Evolutionary conservation across 92 coral and sea anemone species (phyloP).

Genomic region (Umimayanthus kanabou): DNA sequence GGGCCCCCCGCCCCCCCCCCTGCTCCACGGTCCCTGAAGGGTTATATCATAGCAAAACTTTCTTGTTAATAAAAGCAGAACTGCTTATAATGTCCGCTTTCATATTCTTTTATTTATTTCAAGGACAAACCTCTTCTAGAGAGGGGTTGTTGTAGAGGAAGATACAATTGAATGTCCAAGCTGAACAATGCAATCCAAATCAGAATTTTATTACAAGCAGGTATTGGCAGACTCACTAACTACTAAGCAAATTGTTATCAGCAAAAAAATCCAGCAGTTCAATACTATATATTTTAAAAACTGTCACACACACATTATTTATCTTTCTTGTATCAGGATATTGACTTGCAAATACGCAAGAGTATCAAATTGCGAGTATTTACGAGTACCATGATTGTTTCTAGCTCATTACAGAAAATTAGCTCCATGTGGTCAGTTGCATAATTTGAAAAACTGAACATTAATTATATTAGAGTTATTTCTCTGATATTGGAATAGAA

Average conservation of each 20-base stretch:
- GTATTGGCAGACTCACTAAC: background rate
- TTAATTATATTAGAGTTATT: too few species aligned
- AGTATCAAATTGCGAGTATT: slow-evolving; percentile 21
- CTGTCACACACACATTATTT: background rate
- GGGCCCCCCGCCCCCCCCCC: too few species aligned
- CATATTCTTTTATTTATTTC: background rate
- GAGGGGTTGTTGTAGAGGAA: background rate
- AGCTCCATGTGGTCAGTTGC: background rate
- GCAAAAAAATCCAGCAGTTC: background rate
- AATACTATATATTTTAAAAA: background rate
- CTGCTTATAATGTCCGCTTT: background rate
- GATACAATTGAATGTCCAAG: background rate
- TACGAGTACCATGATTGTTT: slow-evolving; percentile 16
- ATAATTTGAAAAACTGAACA: too few species aligned
- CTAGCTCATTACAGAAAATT: slow-evolving; percentile 9
- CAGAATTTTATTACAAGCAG: background rate
- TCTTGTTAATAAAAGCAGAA: background rate
- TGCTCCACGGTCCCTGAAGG: too few species aligned
- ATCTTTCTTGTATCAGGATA: background rate
- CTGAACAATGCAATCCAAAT: background rate
- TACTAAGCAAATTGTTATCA: background rate
- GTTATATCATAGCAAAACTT: too few species aligned
- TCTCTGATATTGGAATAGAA: too few species aligned
- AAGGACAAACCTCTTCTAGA: too few species aligned
- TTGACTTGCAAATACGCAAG: slow-evolving; percentile 8